These are phyloP conservation scores for Micromesistius poutassou DNA, from an alignment of 2,797 vertebrate species.

Conservation along the genomic window DNA sequence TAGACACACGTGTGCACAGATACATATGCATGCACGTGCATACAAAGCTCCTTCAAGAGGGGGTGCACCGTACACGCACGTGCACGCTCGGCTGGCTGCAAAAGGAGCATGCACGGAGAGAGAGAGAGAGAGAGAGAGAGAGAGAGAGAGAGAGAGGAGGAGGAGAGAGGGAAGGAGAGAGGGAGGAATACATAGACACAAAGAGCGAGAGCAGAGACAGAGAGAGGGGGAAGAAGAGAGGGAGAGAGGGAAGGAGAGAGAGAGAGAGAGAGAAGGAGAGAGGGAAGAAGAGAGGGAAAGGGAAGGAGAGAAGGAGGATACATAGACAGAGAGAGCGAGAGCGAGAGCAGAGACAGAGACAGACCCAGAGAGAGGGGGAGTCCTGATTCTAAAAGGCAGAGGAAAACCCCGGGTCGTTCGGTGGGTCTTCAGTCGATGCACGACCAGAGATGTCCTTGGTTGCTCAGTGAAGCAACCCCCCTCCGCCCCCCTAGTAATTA, in stretches of 20 bases:
- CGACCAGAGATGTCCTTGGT: slow-evolving; percentile 71
- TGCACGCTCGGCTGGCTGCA: neutral
- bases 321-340: slow-evolving; percentile 42
- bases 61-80: neutral
- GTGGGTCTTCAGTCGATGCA: slow-evolving; percentile 44
- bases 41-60: neutral
- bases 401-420: slow-evolving; percentile 69
- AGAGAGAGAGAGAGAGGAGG: slow-evolving; percentile 47
- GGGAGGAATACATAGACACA: too few relatives aligned
- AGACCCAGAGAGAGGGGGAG: slow-evolving; percentile 59
- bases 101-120: slow-evolving; percentile 4
- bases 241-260: slow-evolving; percentile 50
- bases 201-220: too few relatives aligned
- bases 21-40: neutral
- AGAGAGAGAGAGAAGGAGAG: slow-evolving; percentile 29
- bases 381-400: slow-evolving; percentile 56
- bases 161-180: too few relatives aligned
- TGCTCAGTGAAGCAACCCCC: slow-evolving; percentile 62
- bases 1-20: neutral
- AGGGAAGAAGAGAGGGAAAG: slow-evolving; percentile 15
- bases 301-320: slow-evolving; percentile 17
- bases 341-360: slow-evolving; percentile 31
- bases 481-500: slow-evolving; percentile 62
- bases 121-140: slow-evolving; percentile 34
- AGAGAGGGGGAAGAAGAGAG: too few relatives aligned